Conservation (phyloP, 2,113 vertebrate species). For the Cairina moschata region DNA sequence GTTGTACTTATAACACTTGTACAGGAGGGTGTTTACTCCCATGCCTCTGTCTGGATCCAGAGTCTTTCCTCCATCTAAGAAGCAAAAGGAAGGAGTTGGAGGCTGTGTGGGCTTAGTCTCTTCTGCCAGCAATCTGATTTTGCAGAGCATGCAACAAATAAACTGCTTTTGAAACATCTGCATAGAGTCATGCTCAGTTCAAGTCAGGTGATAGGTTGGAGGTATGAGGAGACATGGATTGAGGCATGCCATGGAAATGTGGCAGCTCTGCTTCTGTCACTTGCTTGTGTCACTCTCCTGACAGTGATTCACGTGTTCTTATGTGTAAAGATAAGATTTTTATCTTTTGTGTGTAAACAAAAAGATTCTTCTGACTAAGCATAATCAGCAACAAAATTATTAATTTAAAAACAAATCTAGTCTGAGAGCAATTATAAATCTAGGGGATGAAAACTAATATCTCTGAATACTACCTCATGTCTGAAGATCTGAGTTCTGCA, state of each 20-base stretch:
- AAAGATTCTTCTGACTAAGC: too few relatives aligned
- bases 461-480: neutral
- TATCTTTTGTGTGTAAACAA: neutral
- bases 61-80: neutral
- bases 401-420: neutral
- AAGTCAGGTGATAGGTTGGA: neutral
- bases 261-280: neutral
- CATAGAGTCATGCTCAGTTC: neutral
- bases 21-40: neutral
- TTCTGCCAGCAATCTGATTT: neutral
- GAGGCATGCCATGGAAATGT: fast-evolving
- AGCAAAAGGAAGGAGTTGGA: neutral
- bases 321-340: too few relatives aligned
- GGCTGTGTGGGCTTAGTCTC: neutral
- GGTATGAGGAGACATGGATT: neutral
- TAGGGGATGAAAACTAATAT: neutral
- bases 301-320: neutral
- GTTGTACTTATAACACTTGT: neutral
- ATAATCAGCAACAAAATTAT: neutral
- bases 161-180: neutral
- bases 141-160: neutral
- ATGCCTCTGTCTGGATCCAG: neutral
- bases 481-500: neutral
- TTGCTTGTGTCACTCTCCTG: neutral
- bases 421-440: neutral